These are phyloP conservation scores for Malthinus flaveolus DNA, from an alignment of 2,888 invertebrate genomes.

Conservation along the genomic window DNA sequence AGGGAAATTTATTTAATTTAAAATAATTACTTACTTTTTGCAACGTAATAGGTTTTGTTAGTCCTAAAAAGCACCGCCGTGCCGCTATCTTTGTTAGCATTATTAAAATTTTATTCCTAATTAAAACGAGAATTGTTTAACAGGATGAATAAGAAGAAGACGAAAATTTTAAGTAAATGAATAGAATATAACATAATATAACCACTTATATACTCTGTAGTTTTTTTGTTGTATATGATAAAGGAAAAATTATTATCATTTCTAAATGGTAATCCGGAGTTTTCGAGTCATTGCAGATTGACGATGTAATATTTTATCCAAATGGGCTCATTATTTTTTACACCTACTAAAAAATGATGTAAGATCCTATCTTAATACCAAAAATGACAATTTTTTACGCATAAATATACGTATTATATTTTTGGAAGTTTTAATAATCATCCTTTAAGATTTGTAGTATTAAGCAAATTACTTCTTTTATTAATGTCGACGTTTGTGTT, in stretches of 20 bases:
- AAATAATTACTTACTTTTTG: slow-evolving; percentile 20
- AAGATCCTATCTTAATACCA: slow-evolving; percentile 13
- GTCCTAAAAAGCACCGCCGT: slow-evolving; percentile 10
- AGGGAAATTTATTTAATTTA: slow-evolving; percentile 16
- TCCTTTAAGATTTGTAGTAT: neutral
- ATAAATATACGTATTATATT: slow-evolving; percentile 4
- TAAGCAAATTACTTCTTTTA: slow-evolving; percentile 6
- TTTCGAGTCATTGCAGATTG: slow-evolving; percentile 22
- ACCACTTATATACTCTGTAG: neutral
- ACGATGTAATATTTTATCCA: slow-evolving; percentile 21
- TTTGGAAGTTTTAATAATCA: neutral
- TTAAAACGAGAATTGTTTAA: slow-evolving; percentile 17
- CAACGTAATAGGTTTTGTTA: slow-evolving; percentile 16
- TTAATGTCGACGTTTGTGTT: slow-evolving; percentile 5
- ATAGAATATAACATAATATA: too few species aligned
- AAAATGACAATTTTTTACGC: slow-evolving; percentile 9
- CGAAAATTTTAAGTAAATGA: neutral
- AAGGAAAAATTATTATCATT: slow-evolving; percentile 19
- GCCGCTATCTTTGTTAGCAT: slow-evolving; percentile 14
- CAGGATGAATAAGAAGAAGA: slow-evolving; percentile 10
- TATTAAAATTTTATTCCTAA: slow-evolving; percentile 20
- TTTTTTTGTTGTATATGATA: slow-evolving; percentile 14
- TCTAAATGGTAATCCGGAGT: slow-evolving; percentile 20
- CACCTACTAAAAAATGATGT: slow-evolving; percentile 21
- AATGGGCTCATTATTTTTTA: slow-evolving; percentile 25